Percentiles rank a stretch among this genome's conserved stretches.
Conservation (phyloP, 1,140 invertebrate species). For the Lanistes nyassanus region DNA sequence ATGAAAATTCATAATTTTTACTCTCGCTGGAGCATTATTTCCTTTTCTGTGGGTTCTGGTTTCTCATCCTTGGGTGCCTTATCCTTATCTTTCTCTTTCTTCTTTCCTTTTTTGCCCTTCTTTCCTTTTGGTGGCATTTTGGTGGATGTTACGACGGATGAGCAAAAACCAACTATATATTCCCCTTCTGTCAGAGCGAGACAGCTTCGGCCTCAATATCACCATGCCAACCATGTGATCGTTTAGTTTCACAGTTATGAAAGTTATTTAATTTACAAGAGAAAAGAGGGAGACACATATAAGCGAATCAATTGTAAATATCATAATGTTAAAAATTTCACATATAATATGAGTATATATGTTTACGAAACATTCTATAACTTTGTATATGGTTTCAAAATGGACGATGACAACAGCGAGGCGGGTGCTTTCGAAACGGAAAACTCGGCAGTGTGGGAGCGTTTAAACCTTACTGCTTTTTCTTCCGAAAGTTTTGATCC, state of each 20-base stretch:
- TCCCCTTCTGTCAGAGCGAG: neutral
- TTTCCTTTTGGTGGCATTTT: conserved; percentile 62
- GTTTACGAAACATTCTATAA: neutral
- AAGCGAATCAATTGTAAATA: neutral
- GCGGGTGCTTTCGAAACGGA: conserved; percentile 2
- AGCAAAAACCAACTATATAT: conserved; percentile 2
- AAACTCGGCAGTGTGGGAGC: neutral
- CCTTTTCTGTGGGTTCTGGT: conserved; percentile 59
- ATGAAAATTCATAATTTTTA: conserved; percentile 29
- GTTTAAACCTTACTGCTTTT: neutral
- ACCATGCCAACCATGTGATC: conserved; percentile 9
- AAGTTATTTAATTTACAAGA: neutral
- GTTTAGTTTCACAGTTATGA: conserved; percentile 1
- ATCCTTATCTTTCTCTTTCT: conserved; percentile 52
- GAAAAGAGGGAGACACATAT: neutral
- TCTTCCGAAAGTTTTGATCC: conserved; percentile 12
- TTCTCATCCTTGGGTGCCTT: conserved; percentile 38
- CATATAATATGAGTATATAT: no score
- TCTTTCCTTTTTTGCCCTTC: conserved; percentile 55
- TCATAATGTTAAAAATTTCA: neutral
- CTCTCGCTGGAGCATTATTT: conserved; percentile 60
- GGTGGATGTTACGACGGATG: conserved; percentile 16
- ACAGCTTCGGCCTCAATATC: neutral
- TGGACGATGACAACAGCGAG: conserved; percentile 6
- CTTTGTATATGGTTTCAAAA: neutral